Conservation (phyloP, 2,113 vertebrate species). For the Nannospalax galili region DNA sequence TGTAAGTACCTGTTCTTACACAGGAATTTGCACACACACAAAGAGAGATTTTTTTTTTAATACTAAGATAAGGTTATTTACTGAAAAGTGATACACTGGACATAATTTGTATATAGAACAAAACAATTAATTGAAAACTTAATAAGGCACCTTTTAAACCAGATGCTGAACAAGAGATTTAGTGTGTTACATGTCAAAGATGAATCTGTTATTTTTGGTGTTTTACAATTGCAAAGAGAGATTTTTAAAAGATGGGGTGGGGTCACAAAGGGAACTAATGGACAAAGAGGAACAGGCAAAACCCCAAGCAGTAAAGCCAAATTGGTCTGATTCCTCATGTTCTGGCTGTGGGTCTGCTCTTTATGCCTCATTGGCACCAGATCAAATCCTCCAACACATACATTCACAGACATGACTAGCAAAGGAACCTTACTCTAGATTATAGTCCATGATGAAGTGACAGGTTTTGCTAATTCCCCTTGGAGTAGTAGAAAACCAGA, state of each 20-base stretch:
- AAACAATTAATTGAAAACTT: conserved; percentile 94
- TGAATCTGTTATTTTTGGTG: conserved; percentile 88
- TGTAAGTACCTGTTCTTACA: neutral
- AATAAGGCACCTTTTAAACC: conserved; percentile 94
- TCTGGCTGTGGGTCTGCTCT: neutral
- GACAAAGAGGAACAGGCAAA: neutral
- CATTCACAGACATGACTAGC: neutral
- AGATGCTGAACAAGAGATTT: conserved; percentile 95
- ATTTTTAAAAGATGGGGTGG: too few species aligned
- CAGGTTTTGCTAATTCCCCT: neutral
- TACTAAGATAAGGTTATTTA: conserved; percentile 99
- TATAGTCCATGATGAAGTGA: neutral
- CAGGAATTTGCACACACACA: too few species aligned
- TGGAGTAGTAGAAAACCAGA: neutral
- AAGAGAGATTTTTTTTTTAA: too few species aligned
- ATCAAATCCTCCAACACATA: neutral
- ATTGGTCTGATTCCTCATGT: fast-evolving
- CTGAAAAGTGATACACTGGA: conserved; percentile 97
- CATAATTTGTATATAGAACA: conserved; percentile 94
- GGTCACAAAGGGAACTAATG: neutral
- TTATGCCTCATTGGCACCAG: fast-evolving
- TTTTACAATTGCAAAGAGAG: conserved; percentile 83
- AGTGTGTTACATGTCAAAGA: conserved; percentile 90
- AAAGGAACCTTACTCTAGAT: neutral
- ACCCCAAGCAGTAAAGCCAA: neutral